Conservation (phyloP, 2,888 invertebrate species). For the Ormyrus nitidulus region DNA sequence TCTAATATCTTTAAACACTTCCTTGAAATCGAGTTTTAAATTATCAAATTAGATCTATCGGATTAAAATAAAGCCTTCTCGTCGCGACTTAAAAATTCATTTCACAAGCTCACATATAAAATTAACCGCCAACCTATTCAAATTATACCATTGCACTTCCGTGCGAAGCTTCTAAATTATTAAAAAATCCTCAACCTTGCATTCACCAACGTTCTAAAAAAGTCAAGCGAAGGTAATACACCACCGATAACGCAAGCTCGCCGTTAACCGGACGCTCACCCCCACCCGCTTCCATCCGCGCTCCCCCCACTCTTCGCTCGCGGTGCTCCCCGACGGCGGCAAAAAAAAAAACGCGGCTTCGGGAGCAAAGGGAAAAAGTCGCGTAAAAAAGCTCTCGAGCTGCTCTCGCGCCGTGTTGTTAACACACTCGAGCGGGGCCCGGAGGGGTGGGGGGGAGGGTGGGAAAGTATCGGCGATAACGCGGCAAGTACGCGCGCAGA, state of each 20-base stretch:
- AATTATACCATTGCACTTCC: too few relatives aligned
- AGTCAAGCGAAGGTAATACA: slow-evolving; percentile 5
- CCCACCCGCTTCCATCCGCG: background rate
- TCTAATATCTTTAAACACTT: too few relatives aligned
- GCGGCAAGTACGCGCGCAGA: slow-evolving; percentile 25
- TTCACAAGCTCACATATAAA: too few relatives aligned
- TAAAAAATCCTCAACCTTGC: too few relatives aligned
- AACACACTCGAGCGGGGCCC: slow-evolving; percentile 31
- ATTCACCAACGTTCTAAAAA: background rate
- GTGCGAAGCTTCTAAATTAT: too few relatives aligned
- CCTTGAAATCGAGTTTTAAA: too few relatives aligned
- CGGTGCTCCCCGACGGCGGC: background rate
- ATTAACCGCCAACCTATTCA: too few relatives aligned
- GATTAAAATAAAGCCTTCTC: too few relatives aligned
- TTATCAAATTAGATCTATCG: too few relatives aligned
- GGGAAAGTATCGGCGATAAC: slow-evolving; percentile 47
- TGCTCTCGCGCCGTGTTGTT: slow-evolving; percentile 34
- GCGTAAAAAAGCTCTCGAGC: slow-evolving; percentile 49
- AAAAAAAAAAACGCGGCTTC: background rate
- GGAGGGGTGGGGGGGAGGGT: background rate
- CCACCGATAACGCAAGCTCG: slow-evolving; percentile 11
- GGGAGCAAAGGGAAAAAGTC: slow-evolving; percentile 13
- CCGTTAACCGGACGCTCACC: slow-evolving; percentile 25
- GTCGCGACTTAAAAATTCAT: too few relatives aligned
- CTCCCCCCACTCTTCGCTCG: background rate